Evolutionary conservation across 2,888 invertebrate genomes (phyloP), one percentile per base, ranked within the genome.

Genomic region (Apantesis nais): DNA sequence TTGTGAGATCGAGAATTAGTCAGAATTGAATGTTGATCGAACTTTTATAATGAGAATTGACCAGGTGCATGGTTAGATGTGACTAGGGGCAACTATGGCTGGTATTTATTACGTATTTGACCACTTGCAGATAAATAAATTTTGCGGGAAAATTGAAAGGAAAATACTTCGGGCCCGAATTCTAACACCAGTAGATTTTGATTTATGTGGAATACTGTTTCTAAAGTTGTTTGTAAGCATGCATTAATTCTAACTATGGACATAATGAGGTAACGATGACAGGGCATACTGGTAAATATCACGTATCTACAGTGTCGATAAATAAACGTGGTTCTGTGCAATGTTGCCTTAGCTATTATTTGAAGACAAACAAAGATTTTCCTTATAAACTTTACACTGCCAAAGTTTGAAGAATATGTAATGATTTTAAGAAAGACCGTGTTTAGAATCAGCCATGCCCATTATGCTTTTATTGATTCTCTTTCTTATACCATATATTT

Each of bases 271-370:
- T 29, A 29, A 58, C 16, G 29, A 58, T 29, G 58, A 16, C 29
- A 58, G 14, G 37, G 22, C 61, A 61, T 61, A 31, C 22, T 12
- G 7, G 34, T 34, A 34, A 31, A 62, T 12, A 62, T 62, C n/a
- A 62, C 19, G 14, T 34, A 34, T 37, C 37, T 9, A n/a, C 37
- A n/a, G 22, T 37, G 61, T 62, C 37, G 8, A 37, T 62, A n/a
- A 62, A 62, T 62, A 62, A 62, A 37, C 61, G 34, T 62, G 37
- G 22, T 12, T n/a, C n/a, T n/a, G n/a, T 34, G 31, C 61, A 16
- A 22, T 31, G 60, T 62, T 12, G 34, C 37, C 37, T 62, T 22
- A 4, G 61, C 37, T 12, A 34, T 62, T 62, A 37, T 62, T 62
- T 34, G 61, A 62, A 22, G 22, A 12, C 34, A 37, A 62, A 62